Base-by-base conservation (phyloP, 2,113 vertebrate species). In the Peromyscus polionotus region DNA sequence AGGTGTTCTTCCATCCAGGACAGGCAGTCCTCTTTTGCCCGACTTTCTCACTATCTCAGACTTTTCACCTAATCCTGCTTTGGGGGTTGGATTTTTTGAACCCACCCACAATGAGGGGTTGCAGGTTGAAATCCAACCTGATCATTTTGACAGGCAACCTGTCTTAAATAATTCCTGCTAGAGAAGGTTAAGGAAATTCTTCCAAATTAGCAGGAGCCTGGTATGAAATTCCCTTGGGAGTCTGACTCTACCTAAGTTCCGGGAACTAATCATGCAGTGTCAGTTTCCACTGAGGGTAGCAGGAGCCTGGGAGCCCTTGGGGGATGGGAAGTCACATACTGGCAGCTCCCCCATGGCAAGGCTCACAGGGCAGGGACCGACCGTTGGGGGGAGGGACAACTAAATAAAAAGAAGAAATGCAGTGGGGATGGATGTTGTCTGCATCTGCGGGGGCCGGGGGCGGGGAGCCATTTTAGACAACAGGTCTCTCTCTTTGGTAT, bases 91-190 rank as follows among this genome's bases (percentile, higher is more conserved):
- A 48, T 89, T 93, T 8, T 33, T n/a, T 57, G 33, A 36, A 59
- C 2, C 36, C 54, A 90, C 39, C 36, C 26, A 75, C 48, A 77
- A 88, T 48, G 45, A 67, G 4, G 11, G 4, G n/a, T 63, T 79
- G 22, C 42, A 95, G 87, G n/a, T 80, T 93, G 76, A 76, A 94
- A 94, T 42, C 68, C 73, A 93, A 59, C 63, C n/a, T 88, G 61
- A 48, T 72, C 67, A 65, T 80, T 93, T 85, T 51, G 85, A 36
- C 36, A 91, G 67, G 72, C 22, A 42, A 20, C 11, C 81, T 94
- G 59, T 48, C n/a, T 88, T 95, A 33, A 95, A 61, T 85, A 70
- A 72, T 67, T 85, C 31, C 45, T 94, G 24, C 88, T 45, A 36
- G 0, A 68, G 48, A 83, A 20, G 11, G 65, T 83, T 92, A 94